These are phyloP conservation scores for Semibalanus balanoides DNA, from an alignment of 1,140 invertebrate genomes.

Conservation along the genomic window DNA sequence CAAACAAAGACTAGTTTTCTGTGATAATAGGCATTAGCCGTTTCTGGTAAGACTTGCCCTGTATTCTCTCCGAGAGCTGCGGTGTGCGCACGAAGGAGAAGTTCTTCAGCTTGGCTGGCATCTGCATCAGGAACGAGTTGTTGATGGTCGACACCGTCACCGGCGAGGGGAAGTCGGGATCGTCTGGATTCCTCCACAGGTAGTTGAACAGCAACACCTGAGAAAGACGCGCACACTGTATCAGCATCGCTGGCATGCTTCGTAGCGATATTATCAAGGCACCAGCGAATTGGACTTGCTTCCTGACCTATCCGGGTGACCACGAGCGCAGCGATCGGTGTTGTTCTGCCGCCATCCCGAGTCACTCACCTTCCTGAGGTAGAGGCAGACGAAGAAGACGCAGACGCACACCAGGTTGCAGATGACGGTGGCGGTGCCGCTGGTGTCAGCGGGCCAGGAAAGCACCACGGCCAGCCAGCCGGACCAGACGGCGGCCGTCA, in stretches of 20 bases:
- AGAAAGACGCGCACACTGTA: background rate
- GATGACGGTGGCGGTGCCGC: conserved; percentile 23
- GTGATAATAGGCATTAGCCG: too few species aligned
- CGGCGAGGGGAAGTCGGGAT: background rate
- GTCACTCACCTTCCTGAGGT: conserved; percentile 18
- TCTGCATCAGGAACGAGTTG: background rate
- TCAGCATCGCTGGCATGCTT: background rate
- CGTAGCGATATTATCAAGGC: too few species aligned
- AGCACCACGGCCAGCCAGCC: conserved; percentile 32
- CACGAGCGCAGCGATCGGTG: too few species aligned
- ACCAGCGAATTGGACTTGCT: too few species aligned
- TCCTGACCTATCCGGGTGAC: too few species aligned
- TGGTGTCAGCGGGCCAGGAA: conserved; percentile 24
- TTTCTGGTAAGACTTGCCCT: background rate
- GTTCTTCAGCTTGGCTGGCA: background rate
- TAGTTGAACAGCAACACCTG: background rate
- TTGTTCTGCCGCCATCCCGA: too few species aligned
- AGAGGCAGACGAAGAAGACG: conserved; percentile 21
- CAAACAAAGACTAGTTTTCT: too few species aligned
- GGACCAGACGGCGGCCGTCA: conserved; percentile 30
- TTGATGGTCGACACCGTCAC: background rate
- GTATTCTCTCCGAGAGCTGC: background rate
- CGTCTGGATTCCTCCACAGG: background rate
- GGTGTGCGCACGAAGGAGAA: background rate
- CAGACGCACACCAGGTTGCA: conserved; percentile 22